Base-by-base conservation (phyloP, 2,797 vertebrate species). In the Limosa lapponica region DNA sequence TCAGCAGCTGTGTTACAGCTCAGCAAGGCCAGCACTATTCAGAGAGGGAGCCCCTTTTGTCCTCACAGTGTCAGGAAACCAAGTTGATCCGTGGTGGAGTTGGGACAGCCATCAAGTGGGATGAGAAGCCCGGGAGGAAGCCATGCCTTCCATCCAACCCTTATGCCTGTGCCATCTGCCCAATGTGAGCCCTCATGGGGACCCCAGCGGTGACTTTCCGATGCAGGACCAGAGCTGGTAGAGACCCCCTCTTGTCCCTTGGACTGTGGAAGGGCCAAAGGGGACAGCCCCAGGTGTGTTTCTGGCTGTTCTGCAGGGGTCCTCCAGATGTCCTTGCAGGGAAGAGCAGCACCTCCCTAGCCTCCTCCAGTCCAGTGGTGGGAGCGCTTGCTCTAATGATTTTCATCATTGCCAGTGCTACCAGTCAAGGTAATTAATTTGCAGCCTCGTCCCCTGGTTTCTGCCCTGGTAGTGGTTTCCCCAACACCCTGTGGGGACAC, bases 71-170 rank as follows among this genome's bases (percentile, higher is more conserved):
- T 11, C 28, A 72, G 48, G 27, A 37, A 27, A 43, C 23, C 10
- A 19, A 41, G 27, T 1, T 69, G 32, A 41, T 75, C 44, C 1
- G 1, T 1, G 2, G 17, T 15, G 72, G 28, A 62, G 36, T 0
- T 11, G 2, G 39, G 13, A 30, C 4, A 7, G n/a, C 39, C 18
- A 5, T 5, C 2, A 3, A 41, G 41, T 0, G 0, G 37, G 32
- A 25, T 24, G 10, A 61, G 57, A 23, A 82, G 27, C 57, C 8
- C 4, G 2, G n/a, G 37, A 13, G 34, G 16, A 62, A 0, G 0
- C n/a, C 0, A 3, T 58, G 61, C 20, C 43, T 61, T 32, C 8
- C 44, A 36, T 5, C 22, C 9, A 13, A 22, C 22, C 32, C 25
- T 69, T 1, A 0, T 20, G 23, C 28, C 64, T 48, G 34, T 2